Base-by-base conservation (phyloP, 2,113 vertebrate genomes). In the Xerus inauris region DNA sequence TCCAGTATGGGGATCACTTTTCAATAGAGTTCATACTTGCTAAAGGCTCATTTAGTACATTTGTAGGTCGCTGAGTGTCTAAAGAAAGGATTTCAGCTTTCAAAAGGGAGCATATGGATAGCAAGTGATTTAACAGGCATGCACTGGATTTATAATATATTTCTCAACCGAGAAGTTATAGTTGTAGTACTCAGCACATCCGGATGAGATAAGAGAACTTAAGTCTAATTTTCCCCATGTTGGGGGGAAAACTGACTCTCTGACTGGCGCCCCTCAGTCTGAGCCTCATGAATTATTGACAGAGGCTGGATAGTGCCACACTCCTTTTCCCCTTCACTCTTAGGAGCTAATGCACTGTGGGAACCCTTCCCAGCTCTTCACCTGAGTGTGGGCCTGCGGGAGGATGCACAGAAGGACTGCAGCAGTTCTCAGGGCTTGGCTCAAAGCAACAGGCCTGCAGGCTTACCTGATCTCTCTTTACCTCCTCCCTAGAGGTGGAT, bases 251-350 rank as follows among this genome's bases (percentile, higher is more conserved):
- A 80, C 86, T 71, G 93, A 96, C 91, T 96, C 85, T 71, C 91
- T 81, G 67, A 71, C 95, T 94, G 96, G 96, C 92, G 88, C 93
- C 91, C 94, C 51, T 91, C 83, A 94, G 97, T 93, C 90, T 95
- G 94, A 95, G 96, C 65, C 69, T 97, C 83, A 62, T 97, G 93
- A 97, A 97, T 97, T 97, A 97, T 97, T 96, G 93, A 97, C 40
- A 57, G 42, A 76, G 49, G 83, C 82, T 95, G 82, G 81, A 79
- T 72, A 86, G 87, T 1, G 1, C 73, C 67, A 79, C 67, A 40
- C 26, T 82, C 75, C 38, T 92, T 77, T 96, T 89, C 62, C 95
- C 85, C 51, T 94, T 88, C 57, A n/a, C 35, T 45, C 14, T 57
- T 75, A 10, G 13, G 71, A 97, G 94, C 71, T 96, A 92, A 97